Percentiles rank a stretch among this genome's conserved stretches.
phyloP scores from a whole-genome alignment of 2,888 invertebrate genomes.

The Dinocampus coccinellae region DNA sequence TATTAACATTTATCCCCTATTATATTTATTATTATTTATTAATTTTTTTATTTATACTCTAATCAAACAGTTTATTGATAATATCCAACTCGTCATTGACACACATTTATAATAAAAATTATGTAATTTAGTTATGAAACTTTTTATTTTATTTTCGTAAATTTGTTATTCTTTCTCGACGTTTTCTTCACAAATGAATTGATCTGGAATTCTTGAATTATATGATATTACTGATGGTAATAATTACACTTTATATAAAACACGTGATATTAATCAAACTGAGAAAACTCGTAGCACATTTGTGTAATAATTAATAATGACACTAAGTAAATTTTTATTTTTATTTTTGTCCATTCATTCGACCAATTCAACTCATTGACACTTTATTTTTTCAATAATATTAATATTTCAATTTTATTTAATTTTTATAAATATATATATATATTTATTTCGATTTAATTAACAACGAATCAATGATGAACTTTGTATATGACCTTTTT shows the following conservation, averaged over 20 bases:
- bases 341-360: neutral
- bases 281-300: neutral
- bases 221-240: slow-evolving; percentile 1
- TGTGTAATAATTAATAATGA: neutral
- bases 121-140: neutral
- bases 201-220: neutral
- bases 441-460: neutral
- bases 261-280: slow-evolving; percentile 21
- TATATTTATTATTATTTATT: neutral
- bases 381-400: slow-evolving; percentile 6
- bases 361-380: slow-evolving; percentile 40
- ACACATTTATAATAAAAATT: neutral
- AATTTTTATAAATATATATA: neutral
- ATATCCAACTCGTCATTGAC: neutral
- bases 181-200: too few species aligned
- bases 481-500: slow-evolving; percentile 51
- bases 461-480: slow-evolving; percentile 40
- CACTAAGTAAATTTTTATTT: neutral
- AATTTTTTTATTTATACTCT: neutral
- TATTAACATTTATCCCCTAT: neutral
- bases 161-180: neutral
- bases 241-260: slow-evolving; percentile 6
- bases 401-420: neutral
- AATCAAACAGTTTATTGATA: neutral
- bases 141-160: neutral